Evolutionary conservation across 2,797 vertebrate genomes (phyloP).

Genomic region (Balearica regulorum): DNA sequence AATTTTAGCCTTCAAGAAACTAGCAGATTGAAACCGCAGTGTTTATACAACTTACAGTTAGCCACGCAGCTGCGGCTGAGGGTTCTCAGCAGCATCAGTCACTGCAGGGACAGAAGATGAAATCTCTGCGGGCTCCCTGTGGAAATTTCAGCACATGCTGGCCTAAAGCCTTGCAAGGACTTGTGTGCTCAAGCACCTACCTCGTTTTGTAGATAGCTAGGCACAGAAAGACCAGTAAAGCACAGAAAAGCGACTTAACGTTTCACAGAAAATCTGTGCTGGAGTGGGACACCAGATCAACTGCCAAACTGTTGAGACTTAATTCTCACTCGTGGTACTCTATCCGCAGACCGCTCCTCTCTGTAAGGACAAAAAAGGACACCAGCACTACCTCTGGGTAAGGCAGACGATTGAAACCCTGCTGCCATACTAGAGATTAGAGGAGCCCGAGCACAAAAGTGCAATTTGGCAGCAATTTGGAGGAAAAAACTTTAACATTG

Average conservation of each 20-base stretch:
- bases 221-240: background rate
- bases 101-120: background rate
- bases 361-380: no score
- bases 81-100: background rate
- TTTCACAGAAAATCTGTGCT: background rate
- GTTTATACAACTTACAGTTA: background rate
- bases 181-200: background rate
- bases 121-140: background rate
- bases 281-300: background rate
- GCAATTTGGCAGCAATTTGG: background rate
- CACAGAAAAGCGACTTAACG: rapidly evolving
- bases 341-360: background rate
- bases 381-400: background rate
- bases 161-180: background rate
- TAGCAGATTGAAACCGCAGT: background rate
- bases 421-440: background rate
- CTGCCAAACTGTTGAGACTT: background rate
- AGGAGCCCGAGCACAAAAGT: background rate
- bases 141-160: background rate
- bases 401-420: rapidly evolving
- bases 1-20: background rate
- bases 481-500: background rate
- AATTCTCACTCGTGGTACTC: rapidly evolving
- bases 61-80: background rate
- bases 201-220: background rate